Evolutionary conservation across 2,797 vertebrate species (phyloP).

Genomic region (Atherinosoma microstoma): DNA sequence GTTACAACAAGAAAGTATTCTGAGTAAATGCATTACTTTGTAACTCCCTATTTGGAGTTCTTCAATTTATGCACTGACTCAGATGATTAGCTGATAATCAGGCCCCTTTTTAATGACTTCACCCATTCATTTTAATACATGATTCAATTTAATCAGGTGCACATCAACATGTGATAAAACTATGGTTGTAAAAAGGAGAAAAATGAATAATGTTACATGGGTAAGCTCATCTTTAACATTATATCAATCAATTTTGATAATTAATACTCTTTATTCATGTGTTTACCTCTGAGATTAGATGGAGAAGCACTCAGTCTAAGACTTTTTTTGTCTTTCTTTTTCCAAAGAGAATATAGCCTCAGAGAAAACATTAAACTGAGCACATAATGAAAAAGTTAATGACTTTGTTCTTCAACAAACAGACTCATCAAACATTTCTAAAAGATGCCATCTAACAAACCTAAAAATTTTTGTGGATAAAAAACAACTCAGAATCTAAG

Average conservation of each 20-base stretch:
- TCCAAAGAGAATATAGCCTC: no score
- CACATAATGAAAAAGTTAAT: conserved; percentile 12
- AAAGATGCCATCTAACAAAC: conserved; percentile 15
- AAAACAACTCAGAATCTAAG: not conserved
- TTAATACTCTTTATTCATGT: not conserved
- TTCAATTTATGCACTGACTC: no score
- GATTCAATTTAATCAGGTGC: no score
- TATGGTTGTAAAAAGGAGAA: not conserved
- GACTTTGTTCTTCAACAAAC: conserved; percentile 12
- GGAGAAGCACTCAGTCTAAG: no score
- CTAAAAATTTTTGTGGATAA: not conserved
- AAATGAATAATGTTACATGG: not conserved
- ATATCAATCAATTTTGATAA: no score
- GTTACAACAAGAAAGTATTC: no score
- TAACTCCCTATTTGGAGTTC: no score
- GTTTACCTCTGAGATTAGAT: not conserved
- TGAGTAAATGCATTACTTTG: no score
- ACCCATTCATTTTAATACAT: not conserved
- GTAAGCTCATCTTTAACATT: not conserved
- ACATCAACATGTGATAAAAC: not conserved
- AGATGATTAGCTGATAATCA: no score
- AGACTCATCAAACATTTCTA: conserved; percentile 14
- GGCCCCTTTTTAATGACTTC: not conserved
- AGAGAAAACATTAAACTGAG: no score
- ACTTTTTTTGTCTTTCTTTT: no score